These are phyloP conservation scores for Verasper variegatus DNA, from an alignment of 2,113 vertebrate species.

Conservation along the genomic window DNA sequence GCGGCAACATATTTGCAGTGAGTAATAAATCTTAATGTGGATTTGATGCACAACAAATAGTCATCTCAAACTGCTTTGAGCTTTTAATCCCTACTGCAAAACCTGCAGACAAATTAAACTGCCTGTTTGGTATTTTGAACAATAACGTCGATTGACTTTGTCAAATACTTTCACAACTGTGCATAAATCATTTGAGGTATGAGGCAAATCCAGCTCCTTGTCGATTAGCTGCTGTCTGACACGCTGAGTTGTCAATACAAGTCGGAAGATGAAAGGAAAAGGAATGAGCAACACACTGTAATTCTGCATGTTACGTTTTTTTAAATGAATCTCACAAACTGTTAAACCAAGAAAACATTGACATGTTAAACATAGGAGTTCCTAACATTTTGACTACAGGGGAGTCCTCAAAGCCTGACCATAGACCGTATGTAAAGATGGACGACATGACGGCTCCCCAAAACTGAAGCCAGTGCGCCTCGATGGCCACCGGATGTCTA, in stretches of 20 bases:
- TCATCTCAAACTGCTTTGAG: neutral
- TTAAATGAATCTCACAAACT: neutral
- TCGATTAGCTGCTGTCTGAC: neutral
- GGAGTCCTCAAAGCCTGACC: neutral
- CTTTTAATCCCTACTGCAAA: neutral
- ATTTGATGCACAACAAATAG: slow-evolving; percentile 1
- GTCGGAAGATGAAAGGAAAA: neutral
- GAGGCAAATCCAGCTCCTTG: neutral
- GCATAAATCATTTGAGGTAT: neutral
- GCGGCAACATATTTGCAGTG: neutral
- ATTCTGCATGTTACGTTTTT: neutral
- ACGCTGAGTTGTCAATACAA: neutral
- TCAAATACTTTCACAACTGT: neutral
- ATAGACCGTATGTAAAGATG: neutral
- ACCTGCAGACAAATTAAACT: neutral
- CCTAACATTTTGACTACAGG: neutral
- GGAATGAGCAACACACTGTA: neutral
- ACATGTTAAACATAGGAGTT: neutral
- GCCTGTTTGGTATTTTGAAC: neutral
- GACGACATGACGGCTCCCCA: neutral
- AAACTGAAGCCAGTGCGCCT: neutral
- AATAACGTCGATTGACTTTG: neutral
- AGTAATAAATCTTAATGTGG: neutral
- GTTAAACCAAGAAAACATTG: neutral
- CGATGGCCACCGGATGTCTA: neutral